Base-by-base conservation (phyloP, 2,113 vertebrate species). In the Ifrita kowaldi region DNA sequence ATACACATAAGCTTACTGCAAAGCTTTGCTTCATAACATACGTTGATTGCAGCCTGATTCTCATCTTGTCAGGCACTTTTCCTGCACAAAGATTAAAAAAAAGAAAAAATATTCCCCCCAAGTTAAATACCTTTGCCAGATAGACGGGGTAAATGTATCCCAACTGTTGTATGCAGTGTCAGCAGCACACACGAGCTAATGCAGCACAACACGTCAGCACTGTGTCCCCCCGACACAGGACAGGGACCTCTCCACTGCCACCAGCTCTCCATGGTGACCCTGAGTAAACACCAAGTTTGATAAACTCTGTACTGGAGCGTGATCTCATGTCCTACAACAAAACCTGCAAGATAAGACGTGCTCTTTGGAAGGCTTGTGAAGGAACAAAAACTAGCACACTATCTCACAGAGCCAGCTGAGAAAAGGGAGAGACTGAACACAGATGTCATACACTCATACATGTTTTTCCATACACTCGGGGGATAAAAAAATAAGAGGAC, bases 231-330 rank as follows among this genome's bases (percentile, higher is more conserved):
- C 28, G 26, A 22, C 9, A n/a, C 42, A 32, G 79, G 42, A 70
- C 56, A 75, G 68, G n/a, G 64, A 89, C 56, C 68, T 70, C 88
- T 70, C 88, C 59, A 9, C 1, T 55, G 76, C 83, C 85, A 94
- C 41, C 59, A 46, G 32, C 52, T 78, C 91, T 90, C 83, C 62
- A 37, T 95, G 91, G 89, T 92, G 91, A 84, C 59, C 76, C 95
- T 93, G 94, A 92, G 60, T 77, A 95, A 97, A 96, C 93, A 96
- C 33, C 32, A 32, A 14, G 4, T 75, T 59, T 70, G 95, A 96
- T 97, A 96, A 95, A 56, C 64, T 67, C 69, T 33, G 6, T 12
- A 16, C 2, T 60, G 80, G 35, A 84, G 52, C 0, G 3, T 90
- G 89, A 94, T 83, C 90, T 96, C 87, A 93, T 9, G n/a, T 52